Evolutionary conservation across 1,140 invertebrate genomes (phyloP).

Genomic region (Venustaconcha ellipsiformis): DNA sequence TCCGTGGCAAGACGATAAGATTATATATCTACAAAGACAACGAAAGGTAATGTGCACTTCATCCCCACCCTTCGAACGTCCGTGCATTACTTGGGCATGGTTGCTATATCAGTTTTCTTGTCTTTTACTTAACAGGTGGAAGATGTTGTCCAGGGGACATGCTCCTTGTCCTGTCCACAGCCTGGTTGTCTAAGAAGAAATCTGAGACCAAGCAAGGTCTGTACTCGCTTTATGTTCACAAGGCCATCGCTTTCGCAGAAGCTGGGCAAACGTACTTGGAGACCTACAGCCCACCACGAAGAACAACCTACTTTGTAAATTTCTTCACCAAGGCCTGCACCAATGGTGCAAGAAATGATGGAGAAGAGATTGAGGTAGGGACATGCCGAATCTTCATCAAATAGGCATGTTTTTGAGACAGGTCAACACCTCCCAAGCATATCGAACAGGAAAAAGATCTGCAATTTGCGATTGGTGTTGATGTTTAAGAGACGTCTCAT

Average conservation of each 20-base stretch:
- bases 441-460: too few species aligned
- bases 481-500: too few species aligned
- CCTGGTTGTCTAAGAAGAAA: constrained; percentile 28
- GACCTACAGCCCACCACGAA: constrained; percentile 33
- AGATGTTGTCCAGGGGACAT: constrained; percentile 36
- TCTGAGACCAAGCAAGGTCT: constrained; percentile 6
- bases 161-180: constrained; percentile 35
- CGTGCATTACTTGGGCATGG: too few species aligned
- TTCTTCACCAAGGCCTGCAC: constrained; percentile 33
- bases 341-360: constrained; percentile 24
- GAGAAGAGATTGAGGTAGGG: constrained; percentile 26
- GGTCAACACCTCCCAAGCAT: too few species aligned
- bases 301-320: constrained; percentile 42
- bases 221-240: constrained; percentile 33
- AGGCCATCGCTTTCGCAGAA: constrained; percentile 35
- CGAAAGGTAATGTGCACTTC: too few species aligned
- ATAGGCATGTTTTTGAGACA: too few species aligned
- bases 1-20: too few species aligned
- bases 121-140: constrained; percentile 11
- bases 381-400: too few species aligned
- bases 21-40: too few species aligned
- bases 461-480: too few species aligned
- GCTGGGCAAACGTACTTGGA: constrained; percentile 38
- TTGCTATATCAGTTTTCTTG: too few species aligned
- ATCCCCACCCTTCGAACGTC: too few species aligned